phyloP scores from a whole-genome alignment of 2,113 vertebrate species.

The Maccullochella peelii region DNA sequence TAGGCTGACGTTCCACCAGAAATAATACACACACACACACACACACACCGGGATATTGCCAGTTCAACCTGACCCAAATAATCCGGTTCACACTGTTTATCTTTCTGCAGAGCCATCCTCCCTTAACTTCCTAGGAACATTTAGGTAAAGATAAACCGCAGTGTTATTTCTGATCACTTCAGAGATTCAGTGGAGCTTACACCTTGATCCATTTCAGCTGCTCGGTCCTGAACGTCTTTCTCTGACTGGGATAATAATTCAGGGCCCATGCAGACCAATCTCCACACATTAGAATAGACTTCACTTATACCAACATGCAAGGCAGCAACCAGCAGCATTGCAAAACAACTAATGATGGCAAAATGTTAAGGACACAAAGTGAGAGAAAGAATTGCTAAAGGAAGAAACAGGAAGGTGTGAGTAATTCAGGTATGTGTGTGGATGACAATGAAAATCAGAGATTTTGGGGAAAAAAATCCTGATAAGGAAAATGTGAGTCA shows the following conservation, averaged over 20 bases:
- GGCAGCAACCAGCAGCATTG: background rate
- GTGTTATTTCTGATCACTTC: background rate
- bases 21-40: background rate
- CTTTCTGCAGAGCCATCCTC: background rate
- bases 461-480: no score
- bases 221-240: background rate
- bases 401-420: background rate
- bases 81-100: background rate
- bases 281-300: no score
- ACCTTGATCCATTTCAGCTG: background rate
- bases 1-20: background rate
- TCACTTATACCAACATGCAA: background rate
- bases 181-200: background rate
- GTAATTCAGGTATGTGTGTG: background rate
- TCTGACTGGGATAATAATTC: no score
- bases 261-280: background rate
- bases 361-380: background rate
- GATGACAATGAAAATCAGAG: no score
- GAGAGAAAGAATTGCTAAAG: background rate
- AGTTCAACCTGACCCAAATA: constrained; percentile 29
- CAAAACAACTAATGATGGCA: background rate
- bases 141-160: background rate
- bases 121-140: background rate
- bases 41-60: background rate
- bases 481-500: no score